These are phyloP conservation scores for Paramisgurnus dabryanus DNA, from an alignment of 2,113 vertebrate genomes.

Conservation along the genomic window DNA sequence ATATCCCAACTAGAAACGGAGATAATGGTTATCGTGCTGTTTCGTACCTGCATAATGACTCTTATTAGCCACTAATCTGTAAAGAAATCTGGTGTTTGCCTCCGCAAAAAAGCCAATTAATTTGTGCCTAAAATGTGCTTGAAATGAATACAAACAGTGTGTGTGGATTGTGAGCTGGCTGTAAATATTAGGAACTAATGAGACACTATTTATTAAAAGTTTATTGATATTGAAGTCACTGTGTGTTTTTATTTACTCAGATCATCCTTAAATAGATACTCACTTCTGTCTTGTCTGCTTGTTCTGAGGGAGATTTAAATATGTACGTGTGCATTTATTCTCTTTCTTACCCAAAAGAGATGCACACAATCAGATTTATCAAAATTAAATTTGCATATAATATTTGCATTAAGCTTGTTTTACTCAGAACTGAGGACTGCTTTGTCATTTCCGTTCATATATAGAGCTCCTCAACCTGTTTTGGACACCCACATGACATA, in stretches of 20 bases:
- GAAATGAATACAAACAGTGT: conserved; percentile 33
- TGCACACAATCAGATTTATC: no score
- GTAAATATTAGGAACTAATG: conserved; percentile 81
- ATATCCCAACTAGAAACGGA: not conserved
- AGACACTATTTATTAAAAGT: conserved; percentile 83
- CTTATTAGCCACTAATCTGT: conserved; percentile 34
- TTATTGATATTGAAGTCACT: conserved; percentile 72
- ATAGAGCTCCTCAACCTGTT: no score
- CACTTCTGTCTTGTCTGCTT: not conserved
- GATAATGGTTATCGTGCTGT: not conserved
- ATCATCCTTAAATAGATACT: no score
- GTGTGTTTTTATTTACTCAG: not conserved
- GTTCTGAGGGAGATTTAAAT: no score
- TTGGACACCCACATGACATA: no score
- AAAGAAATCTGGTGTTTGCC: conserved; percentile 37
- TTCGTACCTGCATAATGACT: conserved; percentile 9
- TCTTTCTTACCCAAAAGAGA: no score
- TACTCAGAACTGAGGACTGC: no score
- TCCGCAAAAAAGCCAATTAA: conserved; percentile 44
- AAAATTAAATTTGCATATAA: no score
- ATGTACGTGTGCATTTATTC: no score
- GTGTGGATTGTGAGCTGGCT: conserved; percentile 72
- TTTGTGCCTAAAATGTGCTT: conserved; percentile 46
- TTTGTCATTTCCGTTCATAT: no score
- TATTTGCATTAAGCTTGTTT: no score